These are phyloP conservation scores for Cremastobaeus sp. DNA, from an alignment of 2,888 invertebrate genomes.

Conservation along the genomic window DNA sequence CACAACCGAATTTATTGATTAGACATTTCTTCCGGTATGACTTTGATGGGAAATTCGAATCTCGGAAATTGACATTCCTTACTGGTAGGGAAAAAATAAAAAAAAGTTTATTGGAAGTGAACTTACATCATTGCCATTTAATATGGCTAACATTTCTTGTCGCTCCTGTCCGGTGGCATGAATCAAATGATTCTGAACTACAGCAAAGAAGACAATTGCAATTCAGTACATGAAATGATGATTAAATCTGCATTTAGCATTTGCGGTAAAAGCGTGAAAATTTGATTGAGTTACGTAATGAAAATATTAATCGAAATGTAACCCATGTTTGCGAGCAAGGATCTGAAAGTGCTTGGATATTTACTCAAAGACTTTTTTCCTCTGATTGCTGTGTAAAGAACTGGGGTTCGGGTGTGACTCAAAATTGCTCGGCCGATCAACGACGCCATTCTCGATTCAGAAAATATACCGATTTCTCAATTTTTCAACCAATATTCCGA, in stretches of 20 bases:
- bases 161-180: constrained; percentile 96
- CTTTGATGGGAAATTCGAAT: too few relatives aligned
- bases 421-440: constrained; percentile 11
- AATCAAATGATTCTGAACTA: constrained; percentile 1
- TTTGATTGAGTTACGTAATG: constrained; percentile 20
- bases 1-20: too few relatives aligned
- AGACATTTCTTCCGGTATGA: too few relatives aligned
- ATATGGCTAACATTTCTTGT: constrained; percentile 90
- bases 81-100: neutral
- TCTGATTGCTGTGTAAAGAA: constrained; percentile 1
- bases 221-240: neutral
- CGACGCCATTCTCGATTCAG: constrained; percentile 14
- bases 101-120: constrained; percentile 20
- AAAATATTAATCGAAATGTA: constrained; percentile 20
- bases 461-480: constrained; percentile 1
- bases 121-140: constrained; percentile 89
- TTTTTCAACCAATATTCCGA: too few relatives aligned
- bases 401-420: constrained; percentile 7
- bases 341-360: neutral
- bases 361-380: constrained; percentile 4
- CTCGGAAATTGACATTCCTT: too few relatives aligned
- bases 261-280: neutral
- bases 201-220: neutral
- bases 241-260: neutral
- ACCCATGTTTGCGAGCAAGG: constrained; percentile 1